Evolutionary conservation across 1,140 invertebrate genomes (phyloP).

Genomic region (Saccostrea glomerata): DNA sequence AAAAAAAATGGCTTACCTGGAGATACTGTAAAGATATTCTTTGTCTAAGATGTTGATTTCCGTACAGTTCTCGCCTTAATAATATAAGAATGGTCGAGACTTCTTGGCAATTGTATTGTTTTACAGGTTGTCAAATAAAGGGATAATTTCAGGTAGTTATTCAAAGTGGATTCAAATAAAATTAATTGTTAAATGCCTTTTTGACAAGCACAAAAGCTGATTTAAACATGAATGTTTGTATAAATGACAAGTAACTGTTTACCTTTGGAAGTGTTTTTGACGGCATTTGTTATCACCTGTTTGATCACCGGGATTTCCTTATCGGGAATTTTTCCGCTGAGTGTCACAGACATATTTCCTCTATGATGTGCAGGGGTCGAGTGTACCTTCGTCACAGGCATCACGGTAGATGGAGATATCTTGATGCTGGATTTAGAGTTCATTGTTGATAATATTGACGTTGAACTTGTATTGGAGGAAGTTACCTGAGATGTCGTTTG

Average conservation of each 20-base stretch:
- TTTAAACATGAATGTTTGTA: background rate
- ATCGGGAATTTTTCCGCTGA: constrained; percentile 40
- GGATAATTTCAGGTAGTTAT: background rate
- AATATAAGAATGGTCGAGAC: background rate
- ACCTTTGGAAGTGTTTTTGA: constrained; percentile 26
- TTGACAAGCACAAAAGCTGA: background rate
- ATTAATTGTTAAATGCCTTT: background rate
- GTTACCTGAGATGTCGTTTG: background rate
- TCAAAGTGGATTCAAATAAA: background rate
- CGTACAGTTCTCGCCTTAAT: background rate
- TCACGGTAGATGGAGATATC: background rate
- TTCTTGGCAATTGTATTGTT: background rate
- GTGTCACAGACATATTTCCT: constrained; percentile 13
- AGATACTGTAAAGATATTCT: constrained; percentile 28
- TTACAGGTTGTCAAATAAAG: background rate
- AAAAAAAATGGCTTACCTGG: background rate
- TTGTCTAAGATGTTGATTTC: constrained; percentile 9
- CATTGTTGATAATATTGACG: background rate
- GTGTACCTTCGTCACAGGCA: background rate
- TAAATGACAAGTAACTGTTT: background rate
- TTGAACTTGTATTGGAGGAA: background rate
- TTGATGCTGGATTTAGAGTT: background rate
- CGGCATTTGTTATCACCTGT: background rate
- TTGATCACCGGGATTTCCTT: constrained; percentile 25
- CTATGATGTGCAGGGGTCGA: background rate